phyloP scores from a whole-genome alignment of 2,888 invertebrate genomes.

The Lamellibrachia satsuma region DNA sequence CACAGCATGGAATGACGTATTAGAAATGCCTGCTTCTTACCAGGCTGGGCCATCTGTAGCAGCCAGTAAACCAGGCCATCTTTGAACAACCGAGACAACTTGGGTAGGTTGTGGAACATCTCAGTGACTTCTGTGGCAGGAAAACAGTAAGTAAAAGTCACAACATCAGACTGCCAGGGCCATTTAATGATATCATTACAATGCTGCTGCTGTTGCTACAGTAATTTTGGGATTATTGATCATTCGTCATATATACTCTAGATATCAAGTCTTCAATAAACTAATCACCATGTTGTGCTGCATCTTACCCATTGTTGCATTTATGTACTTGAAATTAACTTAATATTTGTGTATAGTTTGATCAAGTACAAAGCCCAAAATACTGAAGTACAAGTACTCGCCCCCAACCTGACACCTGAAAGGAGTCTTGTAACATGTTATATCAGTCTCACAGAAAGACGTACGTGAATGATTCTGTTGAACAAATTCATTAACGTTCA shows the following conservation, averaged over 20 bases:
- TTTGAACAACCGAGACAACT: slow-evolving; percentile 47
- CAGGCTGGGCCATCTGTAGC: slow-evolving; percentile 44
- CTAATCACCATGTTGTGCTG: not conserved
- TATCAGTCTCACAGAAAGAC: not conserved
- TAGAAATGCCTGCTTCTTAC: slow-evolving; percentile 36
- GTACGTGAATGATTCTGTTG: slow-evolving; percentile 17
- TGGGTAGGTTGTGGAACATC: slow-evolving; percentile 45
- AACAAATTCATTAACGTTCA: slow-evolving; percentile 38
- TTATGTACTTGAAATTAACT: not conserved
- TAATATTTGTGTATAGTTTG: too few species aligned
- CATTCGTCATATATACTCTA: not conserved
- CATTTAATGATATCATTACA: not conserved
- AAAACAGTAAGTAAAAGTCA: not conserved
- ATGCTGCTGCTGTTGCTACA: not conserved
- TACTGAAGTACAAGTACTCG: not conserved
- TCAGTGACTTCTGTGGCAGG: slow-evolving; percentile 32
- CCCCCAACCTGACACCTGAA: not conserved
- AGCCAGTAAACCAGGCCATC: slow-evolving; percentile 46
- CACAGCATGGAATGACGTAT: not conserved
- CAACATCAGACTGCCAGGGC: too few species aligned
- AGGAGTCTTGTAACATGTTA: not conserved
- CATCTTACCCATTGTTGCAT: not conserved
- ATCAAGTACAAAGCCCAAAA: too few species aligned
- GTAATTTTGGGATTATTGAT: not conserved
- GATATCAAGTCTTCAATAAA: not conserved